Conservation (phyloP, 2,797 vertebrate species). For the Pipistrellus pygmaeus region DNA sequence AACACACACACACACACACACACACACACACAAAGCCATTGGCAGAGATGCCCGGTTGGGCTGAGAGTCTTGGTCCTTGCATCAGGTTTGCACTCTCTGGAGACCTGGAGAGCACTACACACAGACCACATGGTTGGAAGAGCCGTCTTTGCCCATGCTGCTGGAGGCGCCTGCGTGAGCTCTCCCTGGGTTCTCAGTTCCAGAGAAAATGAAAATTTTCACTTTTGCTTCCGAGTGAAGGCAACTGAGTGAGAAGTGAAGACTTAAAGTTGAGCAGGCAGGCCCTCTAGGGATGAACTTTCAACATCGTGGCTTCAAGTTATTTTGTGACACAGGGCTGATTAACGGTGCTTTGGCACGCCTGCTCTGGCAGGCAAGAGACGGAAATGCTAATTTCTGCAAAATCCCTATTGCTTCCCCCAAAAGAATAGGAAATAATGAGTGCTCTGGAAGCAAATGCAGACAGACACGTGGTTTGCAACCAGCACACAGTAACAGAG, state of each 20-base stretch:
- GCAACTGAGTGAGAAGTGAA: conserved; percentile 50
- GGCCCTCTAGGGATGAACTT: conserved; percentile 52
- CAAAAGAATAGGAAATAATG: conserved; percentile 55
- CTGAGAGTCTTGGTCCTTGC: not conserved
- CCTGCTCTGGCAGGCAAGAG: not conserved
- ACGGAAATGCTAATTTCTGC: conserved; percentile 63
- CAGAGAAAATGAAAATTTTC: conserved; percentile 47
- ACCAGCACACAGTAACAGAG: not conserved
- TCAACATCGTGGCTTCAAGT: not conserved
- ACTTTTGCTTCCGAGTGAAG: conserved; percentile 19
- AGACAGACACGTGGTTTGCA: not conserved
- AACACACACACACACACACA: too few species aligned
- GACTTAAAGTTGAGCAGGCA: not conserved
- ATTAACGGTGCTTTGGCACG: conserved; percentile 47
- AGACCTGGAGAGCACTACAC: accelerated
- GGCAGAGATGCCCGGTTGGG: not conserved
- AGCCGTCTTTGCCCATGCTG: not conserved
- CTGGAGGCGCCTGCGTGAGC: not conserved
- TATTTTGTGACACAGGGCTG: conserved; percentile 5
- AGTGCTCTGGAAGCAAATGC: conserved; percentile 46
- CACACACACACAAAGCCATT: not conserved
- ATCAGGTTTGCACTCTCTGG: not conserved
- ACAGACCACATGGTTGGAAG: not conserved
- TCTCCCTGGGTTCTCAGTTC: not conserved
- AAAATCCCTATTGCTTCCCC: not conserved